These are phyloP conservation scores for Ceratothoa steindachneri DNA, from an alignment of 2,888 invertebrate species.

Conservation along the genomic window DNA sequence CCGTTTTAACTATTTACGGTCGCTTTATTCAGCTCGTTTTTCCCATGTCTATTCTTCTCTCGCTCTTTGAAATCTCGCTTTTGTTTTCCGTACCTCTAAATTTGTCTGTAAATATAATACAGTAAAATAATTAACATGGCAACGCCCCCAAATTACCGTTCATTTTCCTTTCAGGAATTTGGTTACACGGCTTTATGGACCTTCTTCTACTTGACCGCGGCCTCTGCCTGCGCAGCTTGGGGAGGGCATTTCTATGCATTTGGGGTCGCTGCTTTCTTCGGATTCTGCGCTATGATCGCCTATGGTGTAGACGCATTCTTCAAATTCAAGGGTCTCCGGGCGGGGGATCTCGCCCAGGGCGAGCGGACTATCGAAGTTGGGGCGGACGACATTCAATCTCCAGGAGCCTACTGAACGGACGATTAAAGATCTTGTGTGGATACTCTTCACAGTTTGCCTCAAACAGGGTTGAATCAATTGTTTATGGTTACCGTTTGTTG, in stretches of 20 bases:
- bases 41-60: too few relatives aligned
- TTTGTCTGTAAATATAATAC: too few relatives aligned
- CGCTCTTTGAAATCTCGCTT: too few relatives aligned
- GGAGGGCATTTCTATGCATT: slow-evolving; percentile 57
- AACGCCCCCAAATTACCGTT: too few relatives aligned
- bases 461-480: too few relatives aligned
- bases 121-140: too few relatives aligned
- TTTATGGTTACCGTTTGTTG: too few relatives aligned
- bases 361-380: slow-evolving; percentile 24
- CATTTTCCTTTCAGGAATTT: slow-evolving; percentile 63
- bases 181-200: slow-evolving; percentile 70
- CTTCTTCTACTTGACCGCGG: slow-evolving; percentile 69
- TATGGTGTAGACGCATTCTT: slow-evolving; percentile 76
- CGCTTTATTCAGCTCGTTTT: too few relatives aligned
- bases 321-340: slow-evolving; percentile 65
- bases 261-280: slow-evolving; percentile 61
- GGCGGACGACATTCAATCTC: slow-evolving; percentile 30
- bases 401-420: slow-evolving; percentile 37
- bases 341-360: slow-evolving; percentile 55
- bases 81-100: too few relatives aligned
- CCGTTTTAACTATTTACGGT: too few relatives aligned
- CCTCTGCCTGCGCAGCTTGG: slow-evolving; percentile 62
- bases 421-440: background rate
- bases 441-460: too few relatives aligned
- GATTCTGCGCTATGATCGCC: slow-evolving; percentile 71